A percentile compares a stretch with the other conserved stretches of the same genome.
These are phyloP conservation scores for Saturnia japonica DNA, from an alignment of 2,888 invertebrate genomes.

Conservation along the genomic window DNA sequence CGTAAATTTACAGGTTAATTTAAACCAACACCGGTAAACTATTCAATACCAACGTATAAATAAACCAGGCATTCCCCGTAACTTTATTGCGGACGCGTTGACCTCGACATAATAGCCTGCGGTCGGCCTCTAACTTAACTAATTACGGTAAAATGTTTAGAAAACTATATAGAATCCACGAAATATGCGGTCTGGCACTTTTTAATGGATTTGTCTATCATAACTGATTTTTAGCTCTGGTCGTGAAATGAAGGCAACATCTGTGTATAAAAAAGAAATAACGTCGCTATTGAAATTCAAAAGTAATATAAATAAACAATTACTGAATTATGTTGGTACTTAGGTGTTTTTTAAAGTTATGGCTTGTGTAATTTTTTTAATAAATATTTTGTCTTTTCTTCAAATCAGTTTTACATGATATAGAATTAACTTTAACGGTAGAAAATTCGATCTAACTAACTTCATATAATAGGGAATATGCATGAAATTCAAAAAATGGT, in stretches of 20 bases:
- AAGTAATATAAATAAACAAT: no score
- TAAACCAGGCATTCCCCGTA: constrained; percentile 6
- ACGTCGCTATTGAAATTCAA: no score
- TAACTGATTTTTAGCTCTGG: no score
- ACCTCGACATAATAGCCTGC: constrained; percentile 22
- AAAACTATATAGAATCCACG: constrained; percentile 24
- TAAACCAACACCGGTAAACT: constrained; percentile 6
- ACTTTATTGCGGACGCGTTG: constrained; percentile 7
- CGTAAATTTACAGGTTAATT: constrained; percentile 7
- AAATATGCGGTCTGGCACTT: constrained; percentile 28
- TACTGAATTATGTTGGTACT: no score
- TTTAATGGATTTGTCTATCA: constrained; percentile 14
- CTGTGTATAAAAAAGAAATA: background rate
- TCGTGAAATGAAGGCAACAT: background rate
- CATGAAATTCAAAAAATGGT: no score
- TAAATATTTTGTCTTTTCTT: no score
- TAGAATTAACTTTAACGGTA: no score
- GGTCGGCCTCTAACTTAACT: constrained; percentile 27
- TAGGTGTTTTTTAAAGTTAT: no score
- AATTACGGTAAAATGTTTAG: constrained; percentile 30
- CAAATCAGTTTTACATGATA: no score
- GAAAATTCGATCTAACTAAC: no score
- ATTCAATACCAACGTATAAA: constrained; percentile 13
- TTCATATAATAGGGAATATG: no score
- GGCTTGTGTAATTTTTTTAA: no score